Evolutionary conservation across 2,797 vertebrate genomes (phyloP).

Genomic region (Macrochelys suwanniensis): DNA sequence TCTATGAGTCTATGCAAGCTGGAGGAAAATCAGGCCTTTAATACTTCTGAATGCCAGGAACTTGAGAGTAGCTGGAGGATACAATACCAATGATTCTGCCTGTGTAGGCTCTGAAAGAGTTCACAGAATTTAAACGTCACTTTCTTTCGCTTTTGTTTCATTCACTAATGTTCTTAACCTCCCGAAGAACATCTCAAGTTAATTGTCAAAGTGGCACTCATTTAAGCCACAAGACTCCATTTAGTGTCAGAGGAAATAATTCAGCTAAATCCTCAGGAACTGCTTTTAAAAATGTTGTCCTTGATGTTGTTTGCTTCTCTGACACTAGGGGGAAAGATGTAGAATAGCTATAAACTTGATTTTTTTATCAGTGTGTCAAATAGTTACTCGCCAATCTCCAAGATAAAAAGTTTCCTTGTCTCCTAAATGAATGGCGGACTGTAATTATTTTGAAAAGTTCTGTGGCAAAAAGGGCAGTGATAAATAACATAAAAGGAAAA

Average conservation of each 20-base stretch:
- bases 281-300: not conserved
- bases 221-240: not conserved
- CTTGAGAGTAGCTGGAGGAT: not conserved
- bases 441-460: not conserved
- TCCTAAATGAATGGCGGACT: not conserved
- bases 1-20: no score
- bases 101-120: not conserved
- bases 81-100: not conserved
- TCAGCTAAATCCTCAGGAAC: not conserved
- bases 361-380: not conserved
- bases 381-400: not conserved
- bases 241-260: not conserved
- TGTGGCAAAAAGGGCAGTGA: not conserved
- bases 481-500: not conserved
- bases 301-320: not conserved
- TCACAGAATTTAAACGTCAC: not conserved
- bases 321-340: not conserved
- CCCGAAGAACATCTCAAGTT: not conserved
- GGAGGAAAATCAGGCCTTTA: not conserved
- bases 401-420: fast-evolving
- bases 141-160: not conserved
- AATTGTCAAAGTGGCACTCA: not conserved
- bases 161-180: fast-evolving
- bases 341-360: not conserved
- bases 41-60: not conserved